Base-by-base conservation (phyloP, 1,140 invertebrate genomes). In the Drosophila obscura region DNA sequence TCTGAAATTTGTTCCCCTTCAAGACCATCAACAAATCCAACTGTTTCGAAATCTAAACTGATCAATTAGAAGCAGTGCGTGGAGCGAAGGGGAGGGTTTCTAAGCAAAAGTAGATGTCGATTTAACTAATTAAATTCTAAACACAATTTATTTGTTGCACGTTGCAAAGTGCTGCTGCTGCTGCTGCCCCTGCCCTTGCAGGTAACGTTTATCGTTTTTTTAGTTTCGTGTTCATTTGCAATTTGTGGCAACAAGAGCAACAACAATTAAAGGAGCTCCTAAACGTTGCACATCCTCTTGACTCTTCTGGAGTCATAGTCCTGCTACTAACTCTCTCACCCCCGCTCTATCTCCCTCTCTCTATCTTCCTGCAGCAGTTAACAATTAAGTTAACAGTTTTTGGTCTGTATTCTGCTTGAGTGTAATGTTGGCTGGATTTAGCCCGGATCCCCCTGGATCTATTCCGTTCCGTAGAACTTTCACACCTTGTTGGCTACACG, bases 211-310 rank as follows among this genome's bases (percentile, higher is more conserved):
- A 66, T 59, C 76, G 82, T 76, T 82, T 87, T 85, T 73, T 53
- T 52, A 81, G 60, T 76, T 87, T 85, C 81, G 82, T 85, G 83
- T 82, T 85, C 83, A 79, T 85, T 85, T 88, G 83, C 82, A 85
- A 85, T 85, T 85, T 85, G 82, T 81, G 82, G 68, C 44, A 39
- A 39, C 35, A 13, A 13, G 4, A 39, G 48, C 69, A 64, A 85
- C 73, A 87, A 87, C 77, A 85, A 81, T 87, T 87, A 85, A 81
- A 75, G 73, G 64, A 58, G 50, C 15, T 68, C 35, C 68, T 71
- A 74, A 85, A 74, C 67, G 72, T 28, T 64, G 71, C 73, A 77
- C 64, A 77, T 74, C 60, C 62, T 63, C 44, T 50, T 16, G 31
- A 31, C 8, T 35, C 6, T 39, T 19, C 13, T 11, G 50, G 5